Conservation (phyloP, 1,140 invertebrate genomes). For the Achatina immaculata region DNA sequence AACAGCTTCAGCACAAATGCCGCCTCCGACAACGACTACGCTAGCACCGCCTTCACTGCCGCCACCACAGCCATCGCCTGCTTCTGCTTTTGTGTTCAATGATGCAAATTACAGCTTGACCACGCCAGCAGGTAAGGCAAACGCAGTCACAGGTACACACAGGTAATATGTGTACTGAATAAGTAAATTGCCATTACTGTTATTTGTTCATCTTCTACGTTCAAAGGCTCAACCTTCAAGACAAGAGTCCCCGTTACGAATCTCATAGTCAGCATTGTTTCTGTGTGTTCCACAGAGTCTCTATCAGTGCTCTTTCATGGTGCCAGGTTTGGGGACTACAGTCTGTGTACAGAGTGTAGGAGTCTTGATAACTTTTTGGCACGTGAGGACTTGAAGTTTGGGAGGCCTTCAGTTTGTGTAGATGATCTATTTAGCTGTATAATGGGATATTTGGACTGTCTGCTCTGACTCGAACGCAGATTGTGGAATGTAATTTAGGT, state of each 20-base stretch:
- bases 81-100: slow-evolving; percentile 18
- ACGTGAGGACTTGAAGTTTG: too few relatives aligned
- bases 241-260: not conserved
- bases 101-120: slow-evolving; percentile 5
- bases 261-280: not conserved
- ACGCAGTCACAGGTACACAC: not conserved
- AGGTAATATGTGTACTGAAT: not conserved
- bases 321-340: too few relatives aligned
- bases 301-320: not conserved
- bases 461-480: too few relatives aligned
- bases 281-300: not conserved
- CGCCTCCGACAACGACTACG: not conserved
- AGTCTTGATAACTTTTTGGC: too few relatives aligned
- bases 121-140: not conserved
- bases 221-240: not conserved
- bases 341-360: too few relatives aligned
- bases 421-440: too few relatives aligned
- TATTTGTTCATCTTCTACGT: not conserved
- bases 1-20: not conserved
- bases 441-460: too few relatives aligned
- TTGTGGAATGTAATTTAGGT: too few relatives aligned
- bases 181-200: not conserved
- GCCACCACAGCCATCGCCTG: not conserved
- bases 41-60: not conserved
- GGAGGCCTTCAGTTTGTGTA: too few relatives aligned